Conservation (phyloP, 2,113 vertebrate genomes). For the Oncorhynchus tshawytscha region DNA sequence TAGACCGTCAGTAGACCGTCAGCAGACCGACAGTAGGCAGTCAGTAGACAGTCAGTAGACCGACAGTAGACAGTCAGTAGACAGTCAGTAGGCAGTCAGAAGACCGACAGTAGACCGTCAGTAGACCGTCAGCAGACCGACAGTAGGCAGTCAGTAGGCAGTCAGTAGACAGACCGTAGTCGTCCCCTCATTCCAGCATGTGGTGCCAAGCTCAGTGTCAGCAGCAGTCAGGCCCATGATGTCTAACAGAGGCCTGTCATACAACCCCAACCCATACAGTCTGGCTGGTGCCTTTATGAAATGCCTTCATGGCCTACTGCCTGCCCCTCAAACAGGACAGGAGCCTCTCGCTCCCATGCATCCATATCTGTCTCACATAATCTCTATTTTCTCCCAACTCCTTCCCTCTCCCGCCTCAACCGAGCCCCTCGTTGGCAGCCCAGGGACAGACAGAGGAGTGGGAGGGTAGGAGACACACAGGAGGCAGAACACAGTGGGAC, state of each 20-base stretch:
- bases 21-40: not conserved
- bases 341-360: not conserved
- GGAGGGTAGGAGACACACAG: slow-evolving; percentile 30
- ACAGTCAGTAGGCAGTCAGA: too few species aligned
- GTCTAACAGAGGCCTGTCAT: not conserved
- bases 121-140: too few species aligned
- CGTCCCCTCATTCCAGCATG: not conserved
- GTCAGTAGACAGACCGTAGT: too few species aligned
- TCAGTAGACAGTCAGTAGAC: too few species aligned
- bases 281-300: not conserved
- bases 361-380: slow-evolving; percentile 37
- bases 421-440: slow-evolving; percentile 14
- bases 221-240: not conserved
- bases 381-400: slow-evolving; percentile 9
- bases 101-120: too few species aligned
- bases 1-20: too few species aligned
- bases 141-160: too few species aligned
- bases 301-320: not conserved
- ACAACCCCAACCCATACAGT: not conserved
- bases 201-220: not conserved
- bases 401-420: slow-evolving; percentile 6
- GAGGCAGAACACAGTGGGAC: slow-evolving; percentile 23
- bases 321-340: not conserved
- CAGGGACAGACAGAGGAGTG: slow-evolving; percentile 1
- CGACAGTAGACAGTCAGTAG: too few species aligned